These are phyloP conservation scores for Sciurus vulgaris DNA, from an alignment of 2,797 vertebrate species.

Conservation along the genomic window DNA sequence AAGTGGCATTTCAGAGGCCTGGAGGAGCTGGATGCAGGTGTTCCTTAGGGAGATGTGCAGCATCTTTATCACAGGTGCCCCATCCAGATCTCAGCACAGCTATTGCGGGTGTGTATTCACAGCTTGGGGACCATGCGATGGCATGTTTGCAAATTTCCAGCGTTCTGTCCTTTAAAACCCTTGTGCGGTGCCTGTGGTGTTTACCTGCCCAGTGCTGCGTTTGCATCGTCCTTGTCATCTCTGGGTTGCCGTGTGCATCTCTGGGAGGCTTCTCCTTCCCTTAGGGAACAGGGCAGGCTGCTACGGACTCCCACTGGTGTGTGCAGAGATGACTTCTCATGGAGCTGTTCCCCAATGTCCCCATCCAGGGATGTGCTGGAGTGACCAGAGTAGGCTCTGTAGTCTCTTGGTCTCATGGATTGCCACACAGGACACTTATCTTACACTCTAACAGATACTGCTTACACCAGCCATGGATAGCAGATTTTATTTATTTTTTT, in stretches of 20 bases:
- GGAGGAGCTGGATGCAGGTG: fast-evolving
- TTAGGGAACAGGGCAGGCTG: fast-evolving
- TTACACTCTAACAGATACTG: neutral
- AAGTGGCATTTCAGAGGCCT: neutral
- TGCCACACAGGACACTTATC: neutral
- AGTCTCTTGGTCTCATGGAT: neutral
- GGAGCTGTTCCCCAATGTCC: neutral
- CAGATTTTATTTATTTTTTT: neutral
- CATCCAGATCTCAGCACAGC: neutral
- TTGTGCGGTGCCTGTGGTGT: neutral
- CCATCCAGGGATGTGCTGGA: neutral
- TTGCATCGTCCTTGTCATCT: neutral
- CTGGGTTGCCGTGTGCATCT: neutral
- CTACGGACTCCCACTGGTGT: fast-evolving
- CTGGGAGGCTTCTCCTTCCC: neutral
- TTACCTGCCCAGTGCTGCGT: neutral
- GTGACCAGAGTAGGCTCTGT: neutral
- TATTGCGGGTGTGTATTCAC: constrained; percentile 48
- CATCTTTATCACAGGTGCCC: neutral
- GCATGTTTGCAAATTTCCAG: constrained; percentile 69
- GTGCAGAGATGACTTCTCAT: fast-evolving
- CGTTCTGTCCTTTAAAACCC: neutral
- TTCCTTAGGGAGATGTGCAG: fast-evolving
- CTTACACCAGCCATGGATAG: fast-evolving
- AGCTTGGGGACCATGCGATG: constrained; percentile 58